Percentiles rank a stretch among this genome's conserved stretches.
Conservation (phyloP, 92 coral and sea anemone genomes). For the Metridium senile region DNA sequence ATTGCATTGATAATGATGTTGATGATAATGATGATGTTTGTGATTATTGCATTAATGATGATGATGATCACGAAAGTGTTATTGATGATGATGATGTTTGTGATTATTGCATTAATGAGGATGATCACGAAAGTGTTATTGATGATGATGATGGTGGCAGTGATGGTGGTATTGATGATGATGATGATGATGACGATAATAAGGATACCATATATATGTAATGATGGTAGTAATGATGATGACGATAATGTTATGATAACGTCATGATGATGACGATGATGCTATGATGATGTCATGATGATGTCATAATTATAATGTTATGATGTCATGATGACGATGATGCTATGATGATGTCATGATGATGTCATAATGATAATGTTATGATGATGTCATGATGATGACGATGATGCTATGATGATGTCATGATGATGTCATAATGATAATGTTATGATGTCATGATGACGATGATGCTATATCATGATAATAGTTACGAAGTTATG, state of each 20-base stretch:
- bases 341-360: constrained; percentile 7
- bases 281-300: not conserved
- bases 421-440: not conserved
- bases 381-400: constrained; percentile 5
- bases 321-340: constrained; percentile 3
- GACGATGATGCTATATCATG: not conserved
- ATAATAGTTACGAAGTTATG: no score
- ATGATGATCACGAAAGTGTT: not conserved
- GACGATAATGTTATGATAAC: not conserved
- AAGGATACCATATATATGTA: no score
- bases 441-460: no score
- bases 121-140: not conserved
- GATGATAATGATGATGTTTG: not conserved
- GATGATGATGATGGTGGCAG: not conserved
- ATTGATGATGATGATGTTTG: not conserved
- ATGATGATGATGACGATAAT: not conserved
- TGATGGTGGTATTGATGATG: not conserved
- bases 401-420: not conserved
- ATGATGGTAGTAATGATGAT: not conserved
- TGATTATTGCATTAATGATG: not conserved
- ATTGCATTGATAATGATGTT: no score
- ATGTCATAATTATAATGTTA: no score
- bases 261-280: not conserved
- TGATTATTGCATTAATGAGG: not conserved
- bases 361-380: not conserved